Evolutionary conservation across 2,888 invertebrate genomes (phyloP), one percentile per base, ranked within the genome.

Genomic region (Leptinotarsa juncta): DNA sequence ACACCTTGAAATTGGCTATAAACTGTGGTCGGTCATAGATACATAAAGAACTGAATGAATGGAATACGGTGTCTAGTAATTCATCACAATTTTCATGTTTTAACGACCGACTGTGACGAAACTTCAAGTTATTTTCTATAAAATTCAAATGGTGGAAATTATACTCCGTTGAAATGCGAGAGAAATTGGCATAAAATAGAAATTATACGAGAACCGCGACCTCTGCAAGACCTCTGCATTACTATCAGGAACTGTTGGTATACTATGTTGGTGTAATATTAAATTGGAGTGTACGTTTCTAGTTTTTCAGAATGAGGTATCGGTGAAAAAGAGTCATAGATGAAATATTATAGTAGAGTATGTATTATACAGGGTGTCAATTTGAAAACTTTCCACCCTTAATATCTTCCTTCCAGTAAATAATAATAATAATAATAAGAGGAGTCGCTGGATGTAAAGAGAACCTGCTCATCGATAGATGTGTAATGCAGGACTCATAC

Each of bases 51-150:
- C 26, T 1, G 15, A 62, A 42, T 42, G 62, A 62, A 62, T 62
- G 62, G 20, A 57, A 57, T 23, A 57, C 18, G 16, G 42, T 32
- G n/a, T 42, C 4, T 32, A n/a, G n/a, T 62, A 18, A 62, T 62
- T 62, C 62, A n/a, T 62, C 62, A 62, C 42, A 62, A 26, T 62
- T 26, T 62, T 42, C n/a, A 42, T 5, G 16, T 32, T 42, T 62
- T 62, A 32, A 62, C 62, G 62, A 62, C 62, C 32, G 16, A n/a
- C 32, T 62, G 62, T 62, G 62, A 42, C 42, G 32, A 62, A 62
- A n/a, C 15, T 1, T 62, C 15, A 7, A 62, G n/a, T n/a, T 42
- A 62, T 62, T 62, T 62, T 62, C 32, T 62, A 42, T 62, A 42
- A 62, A 62, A 32, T 32, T 62, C 62, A 62, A 62, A 62, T 62